These are phyloP conservation scores for Hipparchia sbordonii DNA, from an alignment of 2,888 invertebrate species.

Conservation along the genomic window DNA sequence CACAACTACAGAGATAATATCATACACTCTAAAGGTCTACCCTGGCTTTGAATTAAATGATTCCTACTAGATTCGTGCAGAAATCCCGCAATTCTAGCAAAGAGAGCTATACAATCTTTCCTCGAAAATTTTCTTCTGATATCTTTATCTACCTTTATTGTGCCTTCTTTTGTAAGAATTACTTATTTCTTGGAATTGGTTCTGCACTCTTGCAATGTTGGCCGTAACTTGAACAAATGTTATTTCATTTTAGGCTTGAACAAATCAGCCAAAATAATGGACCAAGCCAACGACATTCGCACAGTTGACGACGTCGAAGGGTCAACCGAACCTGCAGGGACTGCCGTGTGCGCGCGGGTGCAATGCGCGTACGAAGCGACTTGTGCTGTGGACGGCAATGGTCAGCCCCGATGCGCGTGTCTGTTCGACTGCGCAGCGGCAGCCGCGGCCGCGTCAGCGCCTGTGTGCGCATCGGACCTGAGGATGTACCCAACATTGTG, in stretches of 20 bases:
- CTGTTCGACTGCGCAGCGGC: conserved; percentile 88
- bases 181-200: no score
- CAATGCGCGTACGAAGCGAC: conserved; percentile 93
- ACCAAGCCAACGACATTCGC: conserved; percentile 66
- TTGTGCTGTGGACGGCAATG: conserved; percentile 89
- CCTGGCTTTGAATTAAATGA: no score
- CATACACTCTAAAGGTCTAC: no score
- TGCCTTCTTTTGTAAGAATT: no score
- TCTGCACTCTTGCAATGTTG: not conserved
- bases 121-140: no score
- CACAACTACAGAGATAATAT: no score
- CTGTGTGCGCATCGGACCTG: conserved; percentile 93
- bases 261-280: conserved; percentile 57
- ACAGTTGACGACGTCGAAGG: conserved; percentile 61
- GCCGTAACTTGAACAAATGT: not conserved
- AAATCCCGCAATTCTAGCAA: no score
- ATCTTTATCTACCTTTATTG: no score
- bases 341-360: conserved; percentile 89
- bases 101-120: no score
- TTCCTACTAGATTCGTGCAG: no score
- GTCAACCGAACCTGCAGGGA: conserved; percentile 71
- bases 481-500: conserved; percentile 91
- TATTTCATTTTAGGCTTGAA: conserved; percentile 52
- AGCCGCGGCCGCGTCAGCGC: conserved; percentile 76
- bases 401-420: conserved; percentile 86